A percentile compares a stretch with the other conserved stretches of the same genome.
These are phyloP conservation scores for Erythrolamprus reginae DNA, from an alignment of 2,113 vertebrate genomes.

Conservation along the genomic window DNA sequence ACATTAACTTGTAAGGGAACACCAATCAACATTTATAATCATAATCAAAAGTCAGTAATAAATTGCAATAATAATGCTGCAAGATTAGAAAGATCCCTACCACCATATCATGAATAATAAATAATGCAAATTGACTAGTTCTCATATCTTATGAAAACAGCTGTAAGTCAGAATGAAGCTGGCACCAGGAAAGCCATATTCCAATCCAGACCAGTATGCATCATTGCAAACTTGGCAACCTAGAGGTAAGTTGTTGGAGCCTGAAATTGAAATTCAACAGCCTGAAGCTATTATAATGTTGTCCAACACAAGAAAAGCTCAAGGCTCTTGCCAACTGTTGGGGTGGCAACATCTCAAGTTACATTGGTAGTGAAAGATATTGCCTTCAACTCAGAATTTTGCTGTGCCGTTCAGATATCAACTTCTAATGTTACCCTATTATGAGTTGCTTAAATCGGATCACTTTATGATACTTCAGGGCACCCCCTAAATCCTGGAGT, in stretches of 20 bases:
- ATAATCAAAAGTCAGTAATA: neutral
- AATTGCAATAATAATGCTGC: neutral
- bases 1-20: neutral
- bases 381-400: neutral
- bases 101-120: neutral
- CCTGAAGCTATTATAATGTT: neutral
- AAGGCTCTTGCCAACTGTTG: neutral
- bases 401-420: neutral
- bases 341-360: neutral
- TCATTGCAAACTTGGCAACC: neutral
- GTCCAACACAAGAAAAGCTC: neutral
- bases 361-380: neutral
- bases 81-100: neutral
- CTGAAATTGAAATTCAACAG: neutral
- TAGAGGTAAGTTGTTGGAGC: neutral
- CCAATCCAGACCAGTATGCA: neutral
- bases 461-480: neutral
- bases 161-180: neutral
- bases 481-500: neutral
- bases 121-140: neutral
- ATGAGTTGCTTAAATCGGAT: neutral
- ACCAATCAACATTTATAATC: neutral
- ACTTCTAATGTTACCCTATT: neutral
- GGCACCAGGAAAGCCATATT: neutral
- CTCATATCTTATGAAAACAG: neutral